phyloP scores from a whole-genome alignment of 2,888 invertebrate genomes.

The Drosophila kuntzei region DNA sequence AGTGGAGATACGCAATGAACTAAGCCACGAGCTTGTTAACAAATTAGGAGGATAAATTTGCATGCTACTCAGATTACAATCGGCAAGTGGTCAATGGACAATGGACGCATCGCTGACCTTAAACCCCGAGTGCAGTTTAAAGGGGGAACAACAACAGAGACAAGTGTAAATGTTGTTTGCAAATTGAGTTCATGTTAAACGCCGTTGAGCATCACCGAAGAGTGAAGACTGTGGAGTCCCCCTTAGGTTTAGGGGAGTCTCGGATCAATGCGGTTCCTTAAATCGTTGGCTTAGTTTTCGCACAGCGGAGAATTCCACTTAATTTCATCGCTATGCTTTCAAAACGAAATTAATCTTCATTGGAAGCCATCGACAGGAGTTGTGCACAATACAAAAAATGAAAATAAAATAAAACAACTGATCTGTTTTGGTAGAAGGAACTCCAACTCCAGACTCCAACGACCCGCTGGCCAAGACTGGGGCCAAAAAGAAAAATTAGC shows the following conservation, averaged over 20 bases:
- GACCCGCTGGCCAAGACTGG: conserved; percentile 40
- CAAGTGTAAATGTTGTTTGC: conserved; percentile 79
- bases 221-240: conserved; percentile 1
- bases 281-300: conserved; percentile 62
- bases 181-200: conserved; percentile 77
- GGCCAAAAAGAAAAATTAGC: conserved; percentile 73
- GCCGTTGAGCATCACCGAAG: conserved; percentile 35
- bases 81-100: conserved; percentile 59
- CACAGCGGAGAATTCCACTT: conserved; percentile 64
- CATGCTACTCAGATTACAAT: conserved; percentile 75
- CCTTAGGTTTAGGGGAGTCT: conserved; percentile 7
- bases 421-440: conserved; percentile 16
- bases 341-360: conserved; percentile 80
- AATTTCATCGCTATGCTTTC: conserved; percentile 64
- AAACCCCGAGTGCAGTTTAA: conserved; percentile 16
- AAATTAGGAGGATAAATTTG: conserved; percentile 74
- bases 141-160: conserved; percentile 45
- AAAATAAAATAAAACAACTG: conserved; percentile 4
- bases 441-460: conserved; percentile 19
- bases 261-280: conserved; percentile 17
- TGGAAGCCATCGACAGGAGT: conserved; percentile 79
- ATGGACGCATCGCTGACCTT: conserved; percentile 55
- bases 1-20: conserved; percentile 19
- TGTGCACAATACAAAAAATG: conserved; percentile 18
- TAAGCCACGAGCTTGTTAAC: conserved; percentile 64